These are phyloP conservation scores for Octopus sinensis DNA, from an alignment of 1,140 invertebrate genomes.

Conservation along the genomic window DNA sequence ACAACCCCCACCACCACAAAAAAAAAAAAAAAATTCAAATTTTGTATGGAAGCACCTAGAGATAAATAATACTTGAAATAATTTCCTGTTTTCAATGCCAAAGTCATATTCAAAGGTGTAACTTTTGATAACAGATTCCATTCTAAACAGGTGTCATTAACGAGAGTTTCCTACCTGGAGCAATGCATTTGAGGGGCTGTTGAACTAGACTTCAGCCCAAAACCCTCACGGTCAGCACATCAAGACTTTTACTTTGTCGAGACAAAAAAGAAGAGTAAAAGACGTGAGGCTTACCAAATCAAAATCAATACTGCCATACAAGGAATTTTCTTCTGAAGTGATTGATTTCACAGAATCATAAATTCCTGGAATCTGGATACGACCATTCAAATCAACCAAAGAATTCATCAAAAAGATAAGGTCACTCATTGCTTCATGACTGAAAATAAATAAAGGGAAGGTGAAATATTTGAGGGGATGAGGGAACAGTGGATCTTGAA, in stretches of 20 bases:
- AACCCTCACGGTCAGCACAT: not conserved
- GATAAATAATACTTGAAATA: no score
- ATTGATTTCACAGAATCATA: conserved; percentile 49
- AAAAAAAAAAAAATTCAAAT: no score
- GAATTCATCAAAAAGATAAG: conserved; percentile 44
- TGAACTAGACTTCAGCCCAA: not conserved
- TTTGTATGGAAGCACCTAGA: no score
- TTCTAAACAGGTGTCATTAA: not conserved
- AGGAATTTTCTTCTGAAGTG: conserved; percentile 71
- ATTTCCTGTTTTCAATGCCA: no score
- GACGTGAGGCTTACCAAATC: conserved; percentile 62
- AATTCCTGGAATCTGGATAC: conserved; percentile 53
- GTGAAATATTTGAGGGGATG: no score
- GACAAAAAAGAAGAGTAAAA: not conserved
- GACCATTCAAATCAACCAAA: conserved; percentile 50
- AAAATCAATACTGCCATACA: conserved; percentile 88
- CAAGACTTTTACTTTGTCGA: no score
- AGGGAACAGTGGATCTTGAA: no score
- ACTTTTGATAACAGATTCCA: not conserved
- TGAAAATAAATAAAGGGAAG: conserved; percentile 24
- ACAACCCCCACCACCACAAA: no score
- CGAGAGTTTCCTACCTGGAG: not conserved
- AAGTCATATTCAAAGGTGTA: no score
- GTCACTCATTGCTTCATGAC: conserved; percentile 57
- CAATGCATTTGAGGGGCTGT: not conserved